Base-by-base conservation (phyloP, 2,888 invertebrate genomes). In the Xestobium rufovillosum region DNA sequence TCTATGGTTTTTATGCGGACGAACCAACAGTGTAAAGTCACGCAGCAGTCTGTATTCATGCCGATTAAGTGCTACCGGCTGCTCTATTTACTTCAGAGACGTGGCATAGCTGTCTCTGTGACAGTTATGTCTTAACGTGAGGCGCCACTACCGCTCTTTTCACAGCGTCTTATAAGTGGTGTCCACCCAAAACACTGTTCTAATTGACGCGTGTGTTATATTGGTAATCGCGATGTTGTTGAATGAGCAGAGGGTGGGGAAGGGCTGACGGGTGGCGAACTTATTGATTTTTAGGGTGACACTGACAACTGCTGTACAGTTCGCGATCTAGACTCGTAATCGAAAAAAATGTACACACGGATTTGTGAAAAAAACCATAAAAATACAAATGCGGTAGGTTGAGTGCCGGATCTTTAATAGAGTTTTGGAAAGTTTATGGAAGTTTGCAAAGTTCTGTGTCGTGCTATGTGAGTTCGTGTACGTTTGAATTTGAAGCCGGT, bases 271-370 rank as follows among this genome's bases (percentile, higher is more conserved):
- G 68, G 67, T 63, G 63, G 59, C 57, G 65, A 68, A 67, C 52
- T 72, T 74, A 75, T 75, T 74, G 74, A 74, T 75, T 75, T 74
- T 74, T 73, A 71, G 73, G 73, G 73, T 73, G 73, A 75, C 74
- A 73, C 70, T 74, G 73, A 72, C 72, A 73, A 72, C 70, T 64
- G 65, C 63, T 68, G 68, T 66, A 66, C 62, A 66, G 66, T 69
- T 67, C 63, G 63, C 67, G 63, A 67, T 65, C 62, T 61, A 64
- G 65, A 65, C 63, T 65, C 63, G 63, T 60, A 64, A 67, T 60
- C 61, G 65, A 61, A 67, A 68, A 61, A 68, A 66, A 66, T 59
- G 53, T 56, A 59, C 56, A 55, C 58, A 52, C 60, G 55, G 51
- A 50, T 49, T 46, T 45, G 48, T 43, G 50, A 43, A 49, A 56